These are phyloP conservation scores for Eumacrocentrus americanus DNA, from an alignment of 2,888 invertebrate genomes.

Conservation along the genomic window DNA sequence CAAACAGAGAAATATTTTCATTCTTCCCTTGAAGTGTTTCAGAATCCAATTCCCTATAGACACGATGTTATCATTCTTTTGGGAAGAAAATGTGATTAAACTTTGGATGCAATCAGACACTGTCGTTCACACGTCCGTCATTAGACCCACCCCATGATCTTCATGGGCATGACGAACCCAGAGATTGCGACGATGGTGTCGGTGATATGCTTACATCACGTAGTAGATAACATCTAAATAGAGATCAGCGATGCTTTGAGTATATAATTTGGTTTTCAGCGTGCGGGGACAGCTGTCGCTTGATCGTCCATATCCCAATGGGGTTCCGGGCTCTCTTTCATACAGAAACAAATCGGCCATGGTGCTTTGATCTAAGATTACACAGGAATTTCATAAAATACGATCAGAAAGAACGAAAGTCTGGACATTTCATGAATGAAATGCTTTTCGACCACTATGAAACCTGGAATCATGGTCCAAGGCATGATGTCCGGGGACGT, in stretches of 20 bases:
- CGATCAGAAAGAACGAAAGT: no score
- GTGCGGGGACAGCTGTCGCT: constrained; percentile 60
- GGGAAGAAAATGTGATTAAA: constrained; percentile 38
- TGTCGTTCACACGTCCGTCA: constrained; percentile 44
- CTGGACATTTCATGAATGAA: no score
- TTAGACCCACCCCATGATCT: constrained; percentile 24
- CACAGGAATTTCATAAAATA: no score
- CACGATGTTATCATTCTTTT: background rate
- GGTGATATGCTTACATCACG: constrained; percentile 41
- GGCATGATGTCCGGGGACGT: no score
- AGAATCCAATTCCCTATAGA: background rate
- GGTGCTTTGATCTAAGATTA: no score
- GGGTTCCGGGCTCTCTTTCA: no score
- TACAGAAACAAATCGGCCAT: no score
- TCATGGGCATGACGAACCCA: background rate
- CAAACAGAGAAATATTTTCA: no score
- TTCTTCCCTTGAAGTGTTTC: background rate
- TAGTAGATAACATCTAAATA: constrained; percentile 59
- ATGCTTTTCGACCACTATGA: no score
- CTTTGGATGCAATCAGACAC: constrained; percentile 43
- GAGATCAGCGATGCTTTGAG: constrained; percentile 60
- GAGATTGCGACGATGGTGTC: constrained; percentile 32
- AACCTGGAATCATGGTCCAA: no score
- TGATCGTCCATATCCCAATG: constrained; percentile 38
- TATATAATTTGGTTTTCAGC: constrained; percentile 59